A percentile compares a stretch with the other conserved stretches of the same genome.
These are phyloP conservation scores for Flabesymbios commensalis DNA, from an alignment of 2,888 invertebrate species.

Conservation along the genomic window DNA sequence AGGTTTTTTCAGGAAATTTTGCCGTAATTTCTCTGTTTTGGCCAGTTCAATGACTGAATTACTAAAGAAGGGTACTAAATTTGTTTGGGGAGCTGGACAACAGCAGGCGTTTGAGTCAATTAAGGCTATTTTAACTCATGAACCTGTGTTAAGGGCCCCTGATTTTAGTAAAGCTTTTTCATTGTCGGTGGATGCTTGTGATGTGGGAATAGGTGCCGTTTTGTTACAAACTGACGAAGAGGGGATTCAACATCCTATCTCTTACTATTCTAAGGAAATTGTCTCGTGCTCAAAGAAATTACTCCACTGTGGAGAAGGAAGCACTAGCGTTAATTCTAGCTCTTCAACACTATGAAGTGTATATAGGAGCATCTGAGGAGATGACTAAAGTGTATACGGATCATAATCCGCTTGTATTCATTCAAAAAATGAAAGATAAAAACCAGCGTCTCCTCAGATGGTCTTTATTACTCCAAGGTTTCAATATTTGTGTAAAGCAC, in stretches of 20 bases:
- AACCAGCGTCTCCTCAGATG: background rate
- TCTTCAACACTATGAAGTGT: constrained; percentile 19
- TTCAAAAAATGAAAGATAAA: constrained; percentile 2
- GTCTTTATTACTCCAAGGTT: background rate
- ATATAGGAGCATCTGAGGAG: background rate
- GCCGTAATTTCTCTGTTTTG: background rate
- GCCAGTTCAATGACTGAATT: background rate
- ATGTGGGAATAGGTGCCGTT: background rate
- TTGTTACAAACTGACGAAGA: background rate
- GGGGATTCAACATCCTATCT: background rate
- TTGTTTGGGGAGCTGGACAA: background rate
- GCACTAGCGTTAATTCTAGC: constrained; percentile 6
- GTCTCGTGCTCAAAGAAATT: no score
- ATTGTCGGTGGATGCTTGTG: constrained; percentile 1
- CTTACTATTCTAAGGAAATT: constrained; percentile 10
- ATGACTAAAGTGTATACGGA: background rate
- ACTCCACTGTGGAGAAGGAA: constrained; percentile 20
- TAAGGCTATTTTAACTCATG: background rate
- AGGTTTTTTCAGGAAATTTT: background rate
- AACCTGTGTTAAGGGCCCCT: background rate
- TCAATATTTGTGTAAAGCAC: background rate
- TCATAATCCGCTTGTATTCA: background rate
- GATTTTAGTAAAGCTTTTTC: background rate
- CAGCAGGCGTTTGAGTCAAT: background rate
- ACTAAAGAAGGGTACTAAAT: background rate